Evolutionary conservation across 2,797 vertebrate genomes (phyloP).

Genomic region (Odontamblyopus rebecca): DNA sequence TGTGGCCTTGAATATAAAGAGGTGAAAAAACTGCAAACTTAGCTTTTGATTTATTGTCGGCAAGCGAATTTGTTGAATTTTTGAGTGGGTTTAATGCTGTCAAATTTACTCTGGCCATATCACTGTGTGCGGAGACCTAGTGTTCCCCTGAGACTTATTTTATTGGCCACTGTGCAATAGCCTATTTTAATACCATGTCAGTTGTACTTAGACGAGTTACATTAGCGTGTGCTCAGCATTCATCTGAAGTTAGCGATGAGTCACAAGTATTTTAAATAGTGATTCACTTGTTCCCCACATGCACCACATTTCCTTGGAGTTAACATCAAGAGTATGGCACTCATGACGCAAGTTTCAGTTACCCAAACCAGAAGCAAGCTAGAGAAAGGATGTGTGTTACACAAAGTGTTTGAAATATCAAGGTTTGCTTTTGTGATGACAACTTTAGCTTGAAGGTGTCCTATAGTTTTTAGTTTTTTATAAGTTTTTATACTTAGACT

Average conservation of each 20-base stretch:
- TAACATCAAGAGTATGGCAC: slow-evolving; percentile 35
- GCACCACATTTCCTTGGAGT: slow-evolving; percentile 45
- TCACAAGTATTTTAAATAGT: slow-evolving; percentile 62
- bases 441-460: too few species aligned
- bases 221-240: slow-evolving; percentile 50
- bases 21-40: slow-evolving; percentile 29
- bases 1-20: slow-evolving; percentile 55
- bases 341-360: slow-evolving; percentile 50
- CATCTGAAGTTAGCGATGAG: slow-evolving; percentile 56
- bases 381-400: slow-evolving; percentile 25
- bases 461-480: too few species aligned
- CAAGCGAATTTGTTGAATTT: slow-evolving; percentile 42
- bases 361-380: slow-evolving; percentile 42
- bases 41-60: slow-evolving; percentile 36
- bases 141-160: slow-evolving; percentile 21
- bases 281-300: slow-evolving; percentile 70
- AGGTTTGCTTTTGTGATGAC: neutral
- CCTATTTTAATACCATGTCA: slow-evolving; percentile 3
- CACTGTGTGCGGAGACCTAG: slow-evolving; percentile 39
- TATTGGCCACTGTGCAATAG: neutral
- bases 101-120: slow-evolving; percentile 45
- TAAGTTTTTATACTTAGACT: too few species aligned
- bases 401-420: neutral
- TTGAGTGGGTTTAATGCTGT: slow-evolving; percentile 30
- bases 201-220: neutral